These are phyloP conservation scores for Andricus grossulariae DNA, from an alignment of 1,140 invertebrate species.

Conservation along the genomic window DNA sequence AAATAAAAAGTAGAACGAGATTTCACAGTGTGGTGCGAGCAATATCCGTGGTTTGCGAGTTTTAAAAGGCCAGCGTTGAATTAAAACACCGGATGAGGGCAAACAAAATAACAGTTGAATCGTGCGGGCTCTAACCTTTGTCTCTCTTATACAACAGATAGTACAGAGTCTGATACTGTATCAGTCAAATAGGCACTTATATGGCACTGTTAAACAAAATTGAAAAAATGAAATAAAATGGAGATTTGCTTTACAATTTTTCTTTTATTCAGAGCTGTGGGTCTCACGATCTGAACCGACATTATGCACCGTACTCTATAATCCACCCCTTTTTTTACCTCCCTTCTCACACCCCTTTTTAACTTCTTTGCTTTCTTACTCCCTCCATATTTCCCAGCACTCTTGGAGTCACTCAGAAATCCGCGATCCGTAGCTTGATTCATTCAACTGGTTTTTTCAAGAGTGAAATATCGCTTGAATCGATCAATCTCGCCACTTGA, in stretches of 20 bases:
- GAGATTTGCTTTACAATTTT: neutral
- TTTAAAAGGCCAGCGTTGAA: slow-evolving; percentile 3
- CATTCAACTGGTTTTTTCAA: slow-evolving; percentile 31
- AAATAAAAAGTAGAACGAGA: neutral
- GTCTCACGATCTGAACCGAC: neutral
- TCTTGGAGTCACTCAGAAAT: slow-evolving; percentile 20
- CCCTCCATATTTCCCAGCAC: neutral
- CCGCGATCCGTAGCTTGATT: slow-evolving; percentile 22
- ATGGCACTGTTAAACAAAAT: neutral
- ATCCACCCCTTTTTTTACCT: neutral
- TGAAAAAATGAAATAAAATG: neutral
- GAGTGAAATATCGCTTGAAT: slow-evolving; percentile 26
- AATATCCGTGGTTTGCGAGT: slow-evolving; percentile 23
- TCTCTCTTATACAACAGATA: neutral
- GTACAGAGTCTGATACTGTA: neutral
- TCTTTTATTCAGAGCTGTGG: neutral
- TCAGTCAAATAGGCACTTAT: neutral
- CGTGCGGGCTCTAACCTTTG: neutral
- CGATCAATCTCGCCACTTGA: slow-evolving; percentile 25
- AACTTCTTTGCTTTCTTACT: slow-evolving; percentile 7
- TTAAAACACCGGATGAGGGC: neutral
- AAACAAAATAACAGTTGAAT: slow-evolving; percentile 23
- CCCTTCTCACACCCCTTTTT: neutral
- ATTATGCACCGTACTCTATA: neutral
- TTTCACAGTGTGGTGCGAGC: neutral